phyloP scores from a whole-genome alignment of 2,888 invertebrate genomes.

The Coelinius sp. region DNA sequence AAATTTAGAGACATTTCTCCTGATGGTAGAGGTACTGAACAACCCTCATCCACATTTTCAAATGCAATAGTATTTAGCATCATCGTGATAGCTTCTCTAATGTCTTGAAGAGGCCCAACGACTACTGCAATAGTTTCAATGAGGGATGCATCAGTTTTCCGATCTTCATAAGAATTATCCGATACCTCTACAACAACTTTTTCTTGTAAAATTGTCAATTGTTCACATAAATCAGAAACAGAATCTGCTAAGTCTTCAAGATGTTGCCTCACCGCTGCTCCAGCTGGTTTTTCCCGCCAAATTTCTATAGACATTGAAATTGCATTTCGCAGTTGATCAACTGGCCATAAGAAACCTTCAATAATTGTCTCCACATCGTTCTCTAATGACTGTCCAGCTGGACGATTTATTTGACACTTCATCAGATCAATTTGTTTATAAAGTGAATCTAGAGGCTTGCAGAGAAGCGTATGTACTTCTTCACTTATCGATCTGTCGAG shows the following conservation, averaged over 20 bases:
- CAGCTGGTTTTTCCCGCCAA: conserved; percentile 42
- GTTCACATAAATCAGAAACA: conserved; percentile 53
- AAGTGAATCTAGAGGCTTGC: conserved; percentile 60
- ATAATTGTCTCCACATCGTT: conserved; percentile 65
- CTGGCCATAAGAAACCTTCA: conserved; percentile 65
- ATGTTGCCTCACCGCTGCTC: conserved; percentile 42
- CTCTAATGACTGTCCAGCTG: conserved; percentile 52
- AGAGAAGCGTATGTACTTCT: conserved; percentile 51
- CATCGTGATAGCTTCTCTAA: conserved; percentile 52
- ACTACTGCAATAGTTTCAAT: conserved; percentile 64
- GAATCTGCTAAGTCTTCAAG: conserved; percentile 55
- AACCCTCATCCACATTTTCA: not conserved
- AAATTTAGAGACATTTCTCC: not conserved
- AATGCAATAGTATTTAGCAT: conserved; percentile 32
- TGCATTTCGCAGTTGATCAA: conserved; percentile 59
- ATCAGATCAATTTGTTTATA: conserved; percentile 61
- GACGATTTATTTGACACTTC: conserved; percentile 56
- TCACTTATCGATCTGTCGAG: conserved; percentile 56
- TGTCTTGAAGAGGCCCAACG: conserved; percentile 56
- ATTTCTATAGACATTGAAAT: conserved; percentile 52
- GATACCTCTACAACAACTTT: conserved; percentile 56
- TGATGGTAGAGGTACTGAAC: not conserved
- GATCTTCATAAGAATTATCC: conserved; percentile 39
- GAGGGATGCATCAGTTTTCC: conserved; percentile 57
- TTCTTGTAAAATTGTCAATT: conserved; percentile 53